A percentile compares a stretch with the other conserved stretches of the same genome.
Conservation (phyloP, 2,888 invertebrate genomes). For the Ophioninae sp. region DNA sequence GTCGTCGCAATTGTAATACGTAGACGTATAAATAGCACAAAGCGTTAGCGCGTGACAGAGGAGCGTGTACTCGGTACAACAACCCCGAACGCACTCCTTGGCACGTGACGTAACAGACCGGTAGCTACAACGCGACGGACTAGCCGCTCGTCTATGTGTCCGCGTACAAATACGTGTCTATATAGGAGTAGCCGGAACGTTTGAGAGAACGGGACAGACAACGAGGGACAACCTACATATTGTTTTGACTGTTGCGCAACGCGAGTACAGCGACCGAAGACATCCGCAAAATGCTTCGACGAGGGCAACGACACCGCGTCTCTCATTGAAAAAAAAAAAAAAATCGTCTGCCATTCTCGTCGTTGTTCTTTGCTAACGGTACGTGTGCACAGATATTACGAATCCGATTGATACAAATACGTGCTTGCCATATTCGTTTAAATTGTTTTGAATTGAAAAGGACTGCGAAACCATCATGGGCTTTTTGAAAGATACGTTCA, state of each 20-base stretch:
- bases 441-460: background rate
- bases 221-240: constrained; percentile 67
- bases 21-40: constrained; percentile 3
- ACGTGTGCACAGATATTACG: constrained; percentile 5
- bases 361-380: constrained; percentile 18
- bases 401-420: background rate
- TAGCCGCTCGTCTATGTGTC: constrained; percentile 27
- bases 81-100: constrained; percentile 64
- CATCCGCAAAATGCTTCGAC: constrained; percentile 24
- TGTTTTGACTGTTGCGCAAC: constrained; percentile 71
- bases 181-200: constrained; percentile 20
- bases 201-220: constrained; percentile 66
- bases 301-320: constrained; percentile 60
- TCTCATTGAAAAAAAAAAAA: constrained; percentile 7
- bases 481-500: no score
- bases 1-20: background rate
- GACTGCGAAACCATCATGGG: no score
- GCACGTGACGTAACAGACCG: constrained; percentile 63
- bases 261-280: constrained; percentile 29
- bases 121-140: constrained; percentile 48
- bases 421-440: background rate
- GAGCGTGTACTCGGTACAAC: constrained; percentile 53
- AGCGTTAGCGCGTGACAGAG: background rate
- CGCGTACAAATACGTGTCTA: constrained; percentile 37
- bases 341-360: constrained; percentile 1